A percentile compares a stretch with the other conserved stretches of the same genome.
Evolutionary conservation across 2,888 invertebrate species (phyloP).

Genomic region (Cephus runcator): DNA sequence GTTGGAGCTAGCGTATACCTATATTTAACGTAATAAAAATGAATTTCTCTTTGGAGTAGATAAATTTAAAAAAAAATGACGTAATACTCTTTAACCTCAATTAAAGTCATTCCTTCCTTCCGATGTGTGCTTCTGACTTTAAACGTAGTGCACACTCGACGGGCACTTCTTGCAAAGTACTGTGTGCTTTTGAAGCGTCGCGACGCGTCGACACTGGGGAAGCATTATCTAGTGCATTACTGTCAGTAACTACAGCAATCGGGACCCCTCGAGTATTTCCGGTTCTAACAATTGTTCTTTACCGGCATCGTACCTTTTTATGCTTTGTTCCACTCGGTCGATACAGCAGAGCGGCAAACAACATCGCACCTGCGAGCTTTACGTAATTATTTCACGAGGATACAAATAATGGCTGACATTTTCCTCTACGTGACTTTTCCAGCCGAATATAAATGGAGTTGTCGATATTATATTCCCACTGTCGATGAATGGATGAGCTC

Average conservation of each 20-base stretch:
- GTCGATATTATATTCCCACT: slow-evolving; percentile 36
- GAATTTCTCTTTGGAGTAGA: not conserved
- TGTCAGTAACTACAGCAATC: not conserved
- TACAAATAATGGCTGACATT: not conserved
- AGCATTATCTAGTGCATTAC: not conserved
- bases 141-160: not conserved
- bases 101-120: not conserved
- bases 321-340: not conserved
- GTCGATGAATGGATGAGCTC: slow-evolving; percentile 22
- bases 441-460: slow-evolving; percentile 32
- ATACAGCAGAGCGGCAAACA: not conserved
- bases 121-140: not conserved
- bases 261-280: not conserved
- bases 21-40: not conserved
- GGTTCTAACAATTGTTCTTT: not conserved
- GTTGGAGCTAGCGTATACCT: not conserved
- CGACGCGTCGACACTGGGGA: not conserved
- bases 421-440: not conserved
- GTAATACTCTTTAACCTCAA: not conserved
- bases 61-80: not conserved
- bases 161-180: not conserved
- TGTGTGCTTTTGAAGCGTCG: not conserved
- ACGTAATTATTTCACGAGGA: not conserved
- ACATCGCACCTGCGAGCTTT: not conserved
- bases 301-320: not conserved